Conservation (phyloP, 2,888 invertebrate species). For the Dolichomitus sp. region DNA sequence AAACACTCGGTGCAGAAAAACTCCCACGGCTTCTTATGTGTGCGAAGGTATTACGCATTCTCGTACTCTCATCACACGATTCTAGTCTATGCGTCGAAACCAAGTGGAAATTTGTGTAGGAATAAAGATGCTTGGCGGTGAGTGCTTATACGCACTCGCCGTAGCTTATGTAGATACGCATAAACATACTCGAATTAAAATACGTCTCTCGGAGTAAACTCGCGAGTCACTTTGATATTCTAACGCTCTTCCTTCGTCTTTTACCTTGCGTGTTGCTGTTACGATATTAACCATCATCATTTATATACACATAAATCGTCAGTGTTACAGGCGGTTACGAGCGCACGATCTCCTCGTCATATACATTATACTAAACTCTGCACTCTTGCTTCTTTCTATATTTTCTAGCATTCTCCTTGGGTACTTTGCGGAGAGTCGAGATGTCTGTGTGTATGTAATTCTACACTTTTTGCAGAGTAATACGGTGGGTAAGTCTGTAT, state of each 20-base stretch:
- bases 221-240: constrained; percentile 46
- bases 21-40: constrained; percentile 72
- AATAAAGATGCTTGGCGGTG: constrained; percentile 30
- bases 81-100: constrained; percentile 68
- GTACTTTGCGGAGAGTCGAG: not conserved
- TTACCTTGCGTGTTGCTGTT: constrained; percentile 28
- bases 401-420: constrained; percentile 2
- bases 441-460: not conserved
- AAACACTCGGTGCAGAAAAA: constrained; percentile 63
- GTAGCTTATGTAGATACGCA: not conserved
- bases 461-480: constrained; percentile 34
- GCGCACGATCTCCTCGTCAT: constrained; percentile 8
- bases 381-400: constrained; percentile 1
- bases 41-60: constrained; percentile 63
- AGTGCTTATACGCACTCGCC: not conserved
- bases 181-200: constrained; percentile 21
- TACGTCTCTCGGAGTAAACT: constrained; percentile 30
- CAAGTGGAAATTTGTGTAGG: constrained; percentile 44
- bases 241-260: constrained; percentile 50
- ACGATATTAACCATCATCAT: constrained; percentile 50
- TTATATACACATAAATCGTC: constrained; percentile 57
- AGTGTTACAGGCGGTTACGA: constrained; percentile 57
- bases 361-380: constrained; percentile 6
- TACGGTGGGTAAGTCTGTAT: not conserved
- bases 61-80: constrained; percentile 60